These are phyloP conservation scores for Carcina quercana DNA, from an alignment of 2,888 invertebrate genomes.

Conservation along the genomic window DNA sequence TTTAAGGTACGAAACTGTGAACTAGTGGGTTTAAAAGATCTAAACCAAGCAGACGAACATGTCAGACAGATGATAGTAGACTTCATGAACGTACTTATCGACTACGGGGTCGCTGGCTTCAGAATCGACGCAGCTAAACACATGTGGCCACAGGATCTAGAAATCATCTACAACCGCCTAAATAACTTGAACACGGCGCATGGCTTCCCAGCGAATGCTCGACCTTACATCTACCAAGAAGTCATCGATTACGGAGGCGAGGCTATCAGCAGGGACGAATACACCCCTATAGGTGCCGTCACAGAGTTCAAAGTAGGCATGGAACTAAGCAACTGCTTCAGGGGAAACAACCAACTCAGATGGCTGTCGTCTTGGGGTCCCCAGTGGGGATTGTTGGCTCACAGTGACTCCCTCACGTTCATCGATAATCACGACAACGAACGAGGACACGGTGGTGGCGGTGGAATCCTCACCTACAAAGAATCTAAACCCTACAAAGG, in stretches of 20 bases:
- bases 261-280: conserved; percentile 65
- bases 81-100: conserved; percentile 79
- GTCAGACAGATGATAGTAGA: conserved; percentile 79
- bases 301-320: conserved; percentile 76
- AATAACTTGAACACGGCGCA: conserved; percentile 76
- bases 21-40: conserved; percentile 83
- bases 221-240: conserved; percentile 83
- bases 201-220: conserved; percentile 76
- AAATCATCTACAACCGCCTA: conserved; percentile 75
- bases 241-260: conserved; percentile 81
- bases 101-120: conserved; percentile 85
- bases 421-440: conserved; percentile 91
- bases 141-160: conserved; percentile 84
- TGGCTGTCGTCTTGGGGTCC: conserved; percentile 77
- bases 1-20: conserved; percentile 81
- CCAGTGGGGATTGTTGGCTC: conserved; percentile 76
- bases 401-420: conserved; percentile 77
- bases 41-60: conserved; percentile 79
- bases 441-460: conserved; percentile 76
- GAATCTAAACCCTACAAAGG: conserved; percentile 78
- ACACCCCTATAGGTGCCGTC: conserved; percentile 75
- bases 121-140: conserved; percentile 86
- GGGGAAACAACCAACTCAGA: conserved; percentile 70
- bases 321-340: conserved; percentile 54
- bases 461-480: conserved; percentile 77